Base-by-base conservation (phyloP, 2,888 invertebrate genomes). In the Eilema depressum region DNA sequence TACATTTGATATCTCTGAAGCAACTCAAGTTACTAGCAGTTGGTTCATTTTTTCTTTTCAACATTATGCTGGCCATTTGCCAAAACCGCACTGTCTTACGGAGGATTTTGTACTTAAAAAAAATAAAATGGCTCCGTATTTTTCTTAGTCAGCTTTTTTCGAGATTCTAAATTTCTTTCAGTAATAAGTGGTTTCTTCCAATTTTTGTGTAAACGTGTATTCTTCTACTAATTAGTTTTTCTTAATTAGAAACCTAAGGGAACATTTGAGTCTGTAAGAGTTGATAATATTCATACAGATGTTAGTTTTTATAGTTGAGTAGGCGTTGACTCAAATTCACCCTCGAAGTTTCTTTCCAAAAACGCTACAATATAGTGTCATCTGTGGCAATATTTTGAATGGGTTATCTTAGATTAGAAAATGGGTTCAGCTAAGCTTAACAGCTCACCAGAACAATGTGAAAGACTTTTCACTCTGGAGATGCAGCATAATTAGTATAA, bases 101-200 rank as follows among this genome's bases (percentile, higher is more conserved):
- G 53, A 77, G 66, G 68, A 75, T 80, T 80, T 80, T 60, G 72
- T 74, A 56, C 69, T 59, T 70, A 71, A 82, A 79, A 74, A n/a
- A 75, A 72, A 69, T 67, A 66, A 65, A 66, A 56, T 65, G 65
- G 23, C 62, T 41, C 62, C 41, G 63, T 66, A 28, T 70, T 70
- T 61, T 70, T 56, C 65, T 65, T 33, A 57, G 62, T 62, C 56
- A 33, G 69, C 68, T 33, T 66, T 66, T n/a, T 70, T 70, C 28
- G 56, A 41, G 41, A 70, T 57, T 57, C 66, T 63, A 66, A 56
- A 23, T 41, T 41, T n/a, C 62, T 23, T 41, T 25, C 41, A 26
- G 26, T 64, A 47, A 53, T 28, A 20, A 5, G 25, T 41, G 14
- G 28, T 28, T 61, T 8, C 30, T 11, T 28, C 14, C 4, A 28